Base-by-base conservation (phyloP, 2,797 vertebrate genomes). In the Gobio occitaniae region DNA sequence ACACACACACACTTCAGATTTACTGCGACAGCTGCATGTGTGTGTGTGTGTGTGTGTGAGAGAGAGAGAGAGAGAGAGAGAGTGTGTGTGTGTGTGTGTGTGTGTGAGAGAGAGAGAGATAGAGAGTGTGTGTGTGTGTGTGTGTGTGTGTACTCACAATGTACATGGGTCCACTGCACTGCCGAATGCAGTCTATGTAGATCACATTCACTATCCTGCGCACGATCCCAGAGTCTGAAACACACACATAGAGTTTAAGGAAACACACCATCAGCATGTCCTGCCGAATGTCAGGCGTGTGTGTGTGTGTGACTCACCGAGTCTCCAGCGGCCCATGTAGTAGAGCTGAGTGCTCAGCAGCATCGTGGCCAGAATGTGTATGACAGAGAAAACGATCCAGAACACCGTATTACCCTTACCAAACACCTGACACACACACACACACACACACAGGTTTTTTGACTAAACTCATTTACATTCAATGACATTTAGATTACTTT, bases 271-370 rank as follows among this genome's bases (percentile, higher is more conserved):
- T 75, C 38, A 61, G 56, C 32, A 32, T 29, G 16, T 68, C 47
- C 65, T 29, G 17, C 25, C 25, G 66, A 50, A 47, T 50, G 63
- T 12, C 75, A 29, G 47, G 75, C 84, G 32, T 32, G 32, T 32
- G 2, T 32, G 32, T 32, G 76, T 61, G 10, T 47, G 25, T 21
- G 3, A 3, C 87, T 88, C 41, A 97, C 96, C 94, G 85, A 99
- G 93, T 90, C 96, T 97, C 98, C 98, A 99, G 86, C 97, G 96
- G 59, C 98, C 98, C 97, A 99, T 97, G 93, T 99, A 99, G 91
- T 99, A 99, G 5, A 99, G 97, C 92, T 99, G 98, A 0, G 95
- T 99, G 95, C 98, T 99, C 89, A 99, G 97, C 72, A 99, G 94
- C 84, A 99, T 87, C 0, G 98, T 99, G 89, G 97, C 95, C 47